A percentile compares a stretch with the other conserved stretches of the same genome.
These are phyloP conservation scores for Echiichthys vipera DNA, from an alignment of 2,797 vertebrate genomes.

Conservation along the genomic window DNA sequence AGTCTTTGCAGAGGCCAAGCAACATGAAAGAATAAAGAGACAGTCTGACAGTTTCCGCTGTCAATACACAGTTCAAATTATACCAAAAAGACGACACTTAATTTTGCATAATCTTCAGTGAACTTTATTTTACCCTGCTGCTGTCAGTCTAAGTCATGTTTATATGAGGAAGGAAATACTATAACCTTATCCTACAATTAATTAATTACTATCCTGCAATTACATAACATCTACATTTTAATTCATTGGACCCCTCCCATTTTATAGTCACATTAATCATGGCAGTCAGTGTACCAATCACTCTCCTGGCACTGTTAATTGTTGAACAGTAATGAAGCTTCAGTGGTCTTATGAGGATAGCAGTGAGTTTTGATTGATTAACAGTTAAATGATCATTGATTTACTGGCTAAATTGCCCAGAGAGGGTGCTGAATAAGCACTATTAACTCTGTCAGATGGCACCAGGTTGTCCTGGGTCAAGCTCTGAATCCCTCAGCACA, in stretches of 20 bases:
- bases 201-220: constrained; percentile 54
- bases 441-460: constrained; percentile 44
- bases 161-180: constrained; percentile 47
- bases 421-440: constrained; percentile 71
- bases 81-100: not conserved
- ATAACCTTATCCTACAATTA: constrained; percentile 46
- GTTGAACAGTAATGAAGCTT: constrained; percentile 75
- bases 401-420: too few relatives aligned
- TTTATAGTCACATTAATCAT: constrained; percentile 72
- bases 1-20: constrained; percentile 29
- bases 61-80: constrained; percentile 4
- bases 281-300: constrained; percentile 56
- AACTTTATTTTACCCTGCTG: not conserved
- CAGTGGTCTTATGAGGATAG: constrained; percentile 72
- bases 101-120: constrained; percentile 1
- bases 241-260: constrained; percentile 51
- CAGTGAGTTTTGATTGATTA: constrained; percentile 78
- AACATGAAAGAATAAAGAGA: constrained; percentile 12
- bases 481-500: constrained; percentile 23
- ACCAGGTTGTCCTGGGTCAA: constrained; percentile 25
- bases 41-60: not conserved
- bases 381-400: constrained; percentile 78
- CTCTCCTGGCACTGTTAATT: constrained; percentile 74
- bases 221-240: constrained; percentile 67
- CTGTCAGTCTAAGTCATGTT: constrained; percentile 25